phyloP scores from a whole-genome alignment of 2,113 vertebrate genomes.

The Bothrops jararaca region DNA sequence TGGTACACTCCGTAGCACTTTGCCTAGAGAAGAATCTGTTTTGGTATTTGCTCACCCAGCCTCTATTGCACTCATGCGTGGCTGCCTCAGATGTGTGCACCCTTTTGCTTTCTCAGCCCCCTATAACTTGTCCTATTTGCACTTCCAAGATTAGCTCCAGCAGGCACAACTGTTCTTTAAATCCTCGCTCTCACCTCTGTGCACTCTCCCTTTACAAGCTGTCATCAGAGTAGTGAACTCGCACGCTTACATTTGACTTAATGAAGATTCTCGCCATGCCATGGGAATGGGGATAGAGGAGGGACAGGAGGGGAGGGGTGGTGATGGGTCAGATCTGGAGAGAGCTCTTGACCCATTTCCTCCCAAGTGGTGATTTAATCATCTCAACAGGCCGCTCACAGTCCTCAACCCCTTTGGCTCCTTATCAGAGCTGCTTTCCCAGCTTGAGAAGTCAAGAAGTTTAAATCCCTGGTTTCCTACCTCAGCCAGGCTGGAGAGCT shows the following conservation, averaged over 20 bases:
- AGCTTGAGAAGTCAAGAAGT: not conserved
- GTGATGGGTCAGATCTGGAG: not conserved
- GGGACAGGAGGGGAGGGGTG: too few species aligned
- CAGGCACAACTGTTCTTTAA: not conserved
- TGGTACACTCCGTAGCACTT: not conserved
- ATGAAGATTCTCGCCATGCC: not conserved
- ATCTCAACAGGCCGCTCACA: not conserved
- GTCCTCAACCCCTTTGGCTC: not conserved
- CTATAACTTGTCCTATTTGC: not conserved
- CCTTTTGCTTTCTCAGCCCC: not conserved
- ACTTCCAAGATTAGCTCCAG: not conserved
- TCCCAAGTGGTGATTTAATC: not conserved
- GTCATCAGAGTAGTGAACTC: not conserved
- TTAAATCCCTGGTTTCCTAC: slow-evolving; percentile 10
- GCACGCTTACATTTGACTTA: not conserved
- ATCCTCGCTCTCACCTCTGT: not conserved
- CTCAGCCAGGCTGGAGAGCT: slow-evolving; percentile 9
- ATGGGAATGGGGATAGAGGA: not conserved
- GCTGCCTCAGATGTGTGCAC: not conserved
- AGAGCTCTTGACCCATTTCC: not conserved
- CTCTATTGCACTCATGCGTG: not conserved
- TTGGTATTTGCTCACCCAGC: not conserved
- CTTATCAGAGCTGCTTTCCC: not conserved
- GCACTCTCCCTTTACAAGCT: not conserved
- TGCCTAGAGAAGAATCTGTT: not conserved